Percentiles rank a stretch among this genome's conserved stretches.
Conservation (phyloP, 2,888 invertebrate species). For the Graphium colonna region DNA sequence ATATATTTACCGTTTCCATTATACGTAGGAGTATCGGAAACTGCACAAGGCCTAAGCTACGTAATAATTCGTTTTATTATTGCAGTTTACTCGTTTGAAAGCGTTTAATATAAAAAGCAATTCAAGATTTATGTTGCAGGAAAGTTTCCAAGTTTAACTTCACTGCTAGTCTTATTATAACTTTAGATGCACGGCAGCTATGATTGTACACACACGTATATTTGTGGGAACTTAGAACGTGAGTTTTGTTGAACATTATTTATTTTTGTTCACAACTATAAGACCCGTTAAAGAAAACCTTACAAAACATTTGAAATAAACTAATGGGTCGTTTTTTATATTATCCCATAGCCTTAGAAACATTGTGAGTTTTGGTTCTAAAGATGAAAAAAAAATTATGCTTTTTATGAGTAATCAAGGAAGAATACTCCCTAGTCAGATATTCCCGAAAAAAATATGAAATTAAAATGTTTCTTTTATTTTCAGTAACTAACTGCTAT, state of each 20-base stretch:
- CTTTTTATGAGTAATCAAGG: no score
- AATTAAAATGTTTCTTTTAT: no score
- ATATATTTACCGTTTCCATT: background rate
- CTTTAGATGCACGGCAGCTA: conserved; percentile 14
- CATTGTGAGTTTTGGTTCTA: no score
- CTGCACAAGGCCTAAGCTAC: background rate
- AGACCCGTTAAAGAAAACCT: no score
- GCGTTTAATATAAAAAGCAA: conserved; percentile 7
- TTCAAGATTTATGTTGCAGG: conserved; percentile 7
- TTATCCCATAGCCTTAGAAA: no score
- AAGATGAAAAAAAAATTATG: no score
- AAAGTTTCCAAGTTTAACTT: conserved; percentile 14
- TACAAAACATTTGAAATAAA: no score
- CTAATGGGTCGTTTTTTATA: no score
- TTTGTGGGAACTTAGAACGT: conserved; percentile 10
- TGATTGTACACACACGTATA: conserved; percentile 14
- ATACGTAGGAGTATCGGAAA: background rate
- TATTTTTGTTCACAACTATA: no score
- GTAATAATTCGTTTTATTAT: background rate
- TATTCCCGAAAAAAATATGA: no score
- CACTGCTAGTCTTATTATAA: conserved; percentile 16
- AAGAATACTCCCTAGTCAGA: no score
- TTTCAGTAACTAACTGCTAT: no score
- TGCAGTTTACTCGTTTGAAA: background rate
- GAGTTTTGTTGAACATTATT: conserved; percentile 1